Percentiles rank a stretch among this genome's conserved stretches.
phyloP scores from a whole-genome alignment of 2,888 invertebrate genomes.

The Archips crataeganus region DNA sequence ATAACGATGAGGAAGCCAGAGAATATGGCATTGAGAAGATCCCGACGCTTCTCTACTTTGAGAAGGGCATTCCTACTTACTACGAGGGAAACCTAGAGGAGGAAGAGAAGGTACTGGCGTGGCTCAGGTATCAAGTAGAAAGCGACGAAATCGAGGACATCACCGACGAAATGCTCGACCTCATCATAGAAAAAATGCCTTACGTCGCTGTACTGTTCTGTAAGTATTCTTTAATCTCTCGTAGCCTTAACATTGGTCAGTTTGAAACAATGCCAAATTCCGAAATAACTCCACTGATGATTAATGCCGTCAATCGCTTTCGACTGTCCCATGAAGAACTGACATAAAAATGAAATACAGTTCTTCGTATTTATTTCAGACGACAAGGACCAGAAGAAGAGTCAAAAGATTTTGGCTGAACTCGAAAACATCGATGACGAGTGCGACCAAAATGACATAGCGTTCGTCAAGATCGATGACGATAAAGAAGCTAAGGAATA shows the following conservation, averaged over 20 bases:
- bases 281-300: slow-evolving; percentile 53
- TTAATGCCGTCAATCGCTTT: slow-evolving; percentile 52
- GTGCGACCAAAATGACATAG: slow-evolving; percentile 96
- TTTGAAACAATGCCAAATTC: slow-evolving; percentile 67
- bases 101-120: slow-evolving; percentile 94
- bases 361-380: slow-evolving; percentile 87
- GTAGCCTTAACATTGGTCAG: slow-evolving; percentile 58
- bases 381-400: slow-evolving; percentile 96
- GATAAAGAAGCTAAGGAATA: slow-evolving; percentile 95
- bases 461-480: slow-evolving; percentile 96
- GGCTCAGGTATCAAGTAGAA: slow-evolving; percentile 94
- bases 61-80: slow-evolving; percentile 90
- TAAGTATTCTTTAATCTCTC: slow-evolving; percentile 82
- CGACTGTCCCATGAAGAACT: slow-evolving; percentile 72
- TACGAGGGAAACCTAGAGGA: slow-evolving; percentile 95
- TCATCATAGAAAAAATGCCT: slow-evolving; percentile 94
- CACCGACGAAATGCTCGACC: slow-evolving; percentile 97
- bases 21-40: slow-evolving; percentile 96
- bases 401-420: slow-evolving; percentile 93
- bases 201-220: slow-evolving; percentile 96
- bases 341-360: slow-evolving; percentile 84
- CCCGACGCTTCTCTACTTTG: slow-evolving; percentile 93
- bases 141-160: slow-evolving; percentile 97
- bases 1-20: slow-evolving; percentile 94
- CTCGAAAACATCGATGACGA: slow-evolving; percentile 97